Percentiles rank a stretch among this genome's conserved stretches.
Conservation (phyloP, 2,113 vertebrate genomes). For the Cisticola juncidis region DNA sequence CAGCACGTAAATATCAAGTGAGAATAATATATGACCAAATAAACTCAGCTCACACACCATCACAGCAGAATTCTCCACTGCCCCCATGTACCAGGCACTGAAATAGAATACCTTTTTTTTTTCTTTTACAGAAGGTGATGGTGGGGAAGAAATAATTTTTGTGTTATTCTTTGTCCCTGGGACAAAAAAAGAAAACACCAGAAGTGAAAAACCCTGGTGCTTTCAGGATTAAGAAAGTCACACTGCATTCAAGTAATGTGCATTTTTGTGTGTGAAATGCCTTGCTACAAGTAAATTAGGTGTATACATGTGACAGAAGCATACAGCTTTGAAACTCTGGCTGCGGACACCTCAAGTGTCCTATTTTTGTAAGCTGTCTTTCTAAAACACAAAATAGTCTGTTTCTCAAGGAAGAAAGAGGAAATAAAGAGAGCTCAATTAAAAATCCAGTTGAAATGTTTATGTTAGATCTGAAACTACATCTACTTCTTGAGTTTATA, state of each 20-base stretch:
- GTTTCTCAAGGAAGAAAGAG: background rate
- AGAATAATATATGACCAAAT: slow-evolving; percentile 28
- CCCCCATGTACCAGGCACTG: background rate
- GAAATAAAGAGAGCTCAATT: background rate
- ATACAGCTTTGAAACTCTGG: background rate
- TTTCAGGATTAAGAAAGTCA: background rate
- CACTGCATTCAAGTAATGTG: accelerated
- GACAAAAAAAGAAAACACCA: background rate
- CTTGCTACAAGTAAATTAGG: background rate
- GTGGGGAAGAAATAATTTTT: background rate
- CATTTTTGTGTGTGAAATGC: background rate
- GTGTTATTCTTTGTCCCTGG: background rate
- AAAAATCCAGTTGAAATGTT: slow-evolving; percentile 1
- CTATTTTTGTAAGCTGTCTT: background rate
- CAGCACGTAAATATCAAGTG: slow-evolving; percentile 6
- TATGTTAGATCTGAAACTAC: background rate
- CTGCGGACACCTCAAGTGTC: accelerated
- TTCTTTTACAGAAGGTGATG: background rate
- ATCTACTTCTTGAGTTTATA: background rate
- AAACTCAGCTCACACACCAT: background rate
- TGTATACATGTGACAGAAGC: background rate
- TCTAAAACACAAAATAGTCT: background rate
- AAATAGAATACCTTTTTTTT: background rate
- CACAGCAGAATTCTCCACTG: background rate
- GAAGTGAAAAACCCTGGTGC: accelerated